Base-by-base conservation (phyloP, 2,888 invertebrate species). In the Orchesellides sinensis region DNA sequence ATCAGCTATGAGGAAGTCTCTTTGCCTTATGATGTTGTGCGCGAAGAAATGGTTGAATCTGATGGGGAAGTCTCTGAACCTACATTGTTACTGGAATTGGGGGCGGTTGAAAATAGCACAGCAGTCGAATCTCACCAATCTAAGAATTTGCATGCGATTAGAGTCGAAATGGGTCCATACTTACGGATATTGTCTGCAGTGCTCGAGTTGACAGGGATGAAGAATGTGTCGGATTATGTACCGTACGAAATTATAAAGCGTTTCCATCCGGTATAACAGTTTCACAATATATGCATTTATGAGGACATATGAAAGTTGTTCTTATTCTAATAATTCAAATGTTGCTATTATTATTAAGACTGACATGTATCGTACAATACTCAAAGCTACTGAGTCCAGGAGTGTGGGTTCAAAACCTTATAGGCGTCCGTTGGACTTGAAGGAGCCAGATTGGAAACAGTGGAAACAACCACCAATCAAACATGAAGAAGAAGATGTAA, bases 181-280 rank as follows among this genome's bases (percentile, higher is more conserved):
- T 45, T 72, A 40, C 12, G 72, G 3, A 19, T 23, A 25, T 17
- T 70, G 6, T 35, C 70, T 5, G 56, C 72, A 1, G n/a, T 72
- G 6, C 21, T 72, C 12, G 59, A 72, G 12, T 35, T 72, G 2
- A 19, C 59, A 5, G 72, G 59, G 29, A 27, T 45, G 12, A 72
- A 72, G 14, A 1, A 12, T 10, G 45, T 40, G 40, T 10, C 40
- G 40, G 47, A 72, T 45, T 47, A 40, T 19, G 25, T 59, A 14
- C 72, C 72, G 0, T 61, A 59, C 27, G 72, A 59, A 17, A 4
- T 72, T 0, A 59, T 72, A 10, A 35, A 47, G 27, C 72, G 72
- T 17, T 72, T 72, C 17, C 59, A 72, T 59, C 72, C 72, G 0
- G 72, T 72, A 72, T 32, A 32, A 4, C 47, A n/a, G n/a, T 47